A percentile compares a stretch with the other conserved stretches of the same genome.
These are phyloP conservation scores for Embiotoca jacksoni DNA, from an alignment of 2,113 vertebrate species.

Conservation along the genomic window DNA sequence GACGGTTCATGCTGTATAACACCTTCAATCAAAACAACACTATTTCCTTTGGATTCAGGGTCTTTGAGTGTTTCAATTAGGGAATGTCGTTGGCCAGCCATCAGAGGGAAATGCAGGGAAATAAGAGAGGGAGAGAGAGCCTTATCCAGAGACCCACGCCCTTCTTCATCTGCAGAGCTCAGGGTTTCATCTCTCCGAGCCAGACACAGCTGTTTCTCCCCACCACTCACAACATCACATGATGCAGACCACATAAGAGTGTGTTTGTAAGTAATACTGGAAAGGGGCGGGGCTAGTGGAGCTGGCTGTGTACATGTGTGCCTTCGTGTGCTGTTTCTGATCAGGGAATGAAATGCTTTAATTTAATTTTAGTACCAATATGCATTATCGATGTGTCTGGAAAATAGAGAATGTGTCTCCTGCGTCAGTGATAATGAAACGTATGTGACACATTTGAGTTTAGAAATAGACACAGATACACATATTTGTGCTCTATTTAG, in stretches of 20 bases:
- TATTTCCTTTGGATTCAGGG: conserved; percentile 15
- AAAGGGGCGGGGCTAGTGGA: not conserved
- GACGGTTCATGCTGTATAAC: conserved; percentile 8
- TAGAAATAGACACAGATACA: too few relatives aligned
- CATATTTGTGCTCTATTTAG: too few relatives aligned
- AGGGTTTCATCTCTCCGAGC: conserved; percentile 57
- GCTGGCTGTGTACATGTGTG: not conserved
- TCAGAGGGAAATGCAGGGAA: conserved; percentile 44
- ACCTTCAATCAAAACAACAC: conserved; percentile 47
- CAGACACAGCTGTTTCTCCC: conserved; percentile 50
- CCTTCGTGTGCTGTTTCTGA: not conserved
- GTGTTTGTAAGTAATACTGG: not conserved
- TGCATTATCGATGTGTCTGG: too few relatives aligned
- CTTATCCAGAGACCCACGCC: conserved; percentile 54
- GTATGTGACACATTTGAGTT: too few relatives aligned
- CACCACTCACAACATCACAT: conserved; percentile 26
- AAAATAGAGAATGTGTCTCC: too few relatives aligned
- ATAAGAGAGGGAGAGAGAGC: conserved; percentile 2
- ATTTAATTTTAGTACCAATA: not conserved
- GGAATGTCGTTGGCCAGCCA: conserved; percentile 71
- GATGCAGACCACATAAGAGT: conserved; percentile 41
- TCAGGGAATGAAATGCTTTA: not conserved
- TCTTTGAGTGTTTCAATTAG: conserved; percentile 66
- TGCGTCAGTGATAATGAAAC: too few relatives aligned
- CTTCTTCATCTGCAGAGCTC: conserved; percentile 41